phyloP scores from a whole-genome alignment of 2,797 vertebrate genomes.

The Sylvilagus floridanus region DNA sequence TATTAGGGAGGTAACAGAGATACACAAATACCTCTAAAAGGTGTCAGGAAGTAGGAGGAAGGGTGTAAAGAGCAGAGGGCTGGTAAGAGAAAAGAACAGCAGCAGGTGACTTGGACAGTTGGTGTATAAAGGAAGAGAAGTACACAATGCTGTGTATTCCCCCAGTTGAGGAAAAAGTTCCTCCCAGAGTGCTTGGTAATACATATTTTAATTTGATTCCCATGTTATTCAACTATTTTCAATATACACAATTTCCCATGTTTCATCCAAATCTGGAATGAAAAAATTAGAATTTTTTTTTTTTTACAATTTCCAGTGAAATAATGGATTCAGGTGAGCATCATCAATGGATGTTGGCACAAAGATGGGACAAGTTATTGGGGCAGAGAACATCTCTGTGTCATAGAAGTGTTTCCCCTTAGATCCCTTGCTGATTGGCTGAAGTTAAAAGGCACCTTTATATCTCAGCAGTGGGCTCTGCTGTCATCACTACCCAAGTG shows the following conservation, averaged over 20 bases:
- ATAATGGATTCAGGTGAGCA: neutral
- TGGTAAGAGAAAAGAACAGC: no score
- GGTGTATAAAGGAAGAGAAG: neutral
- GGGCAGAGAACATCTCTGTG: neutral
- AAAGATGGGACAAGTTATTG: neutral
- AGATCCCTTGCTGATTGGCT: neutral
- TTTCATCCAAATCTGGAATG: neutral
- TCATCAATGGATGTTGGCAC: neutral
- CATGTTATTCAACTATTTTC: slow-evolving; percentile 8
- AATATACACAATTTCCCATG: neutral
- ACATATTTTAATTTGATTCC: slow-evolving; percentile 20
- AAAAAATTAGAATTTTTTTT: neutral
- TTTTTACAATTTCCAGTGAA: neutral
- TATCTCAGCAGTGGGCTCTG: neutral
- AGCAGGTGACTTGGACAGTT: neutral
- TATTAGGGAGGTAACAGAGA: slow-evolving; percentile 28
- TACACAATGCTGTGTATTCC: neutral
- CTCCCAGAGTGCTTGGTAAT: neutral
- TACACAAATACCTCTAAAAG: neutral
- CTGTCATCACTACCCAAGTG: neutral
- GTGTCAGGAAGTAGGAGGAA: neutral
- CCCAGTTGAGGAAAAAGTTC: neutral
- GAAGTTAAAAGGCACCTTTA: neutral
- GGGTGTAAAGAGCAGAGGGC: neutral
- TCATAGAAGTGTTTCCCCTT: neutral